phyloP scores from a whole-genome alignment of 2,888 invertebrate species.

The Venusia cambrica region DNA sequence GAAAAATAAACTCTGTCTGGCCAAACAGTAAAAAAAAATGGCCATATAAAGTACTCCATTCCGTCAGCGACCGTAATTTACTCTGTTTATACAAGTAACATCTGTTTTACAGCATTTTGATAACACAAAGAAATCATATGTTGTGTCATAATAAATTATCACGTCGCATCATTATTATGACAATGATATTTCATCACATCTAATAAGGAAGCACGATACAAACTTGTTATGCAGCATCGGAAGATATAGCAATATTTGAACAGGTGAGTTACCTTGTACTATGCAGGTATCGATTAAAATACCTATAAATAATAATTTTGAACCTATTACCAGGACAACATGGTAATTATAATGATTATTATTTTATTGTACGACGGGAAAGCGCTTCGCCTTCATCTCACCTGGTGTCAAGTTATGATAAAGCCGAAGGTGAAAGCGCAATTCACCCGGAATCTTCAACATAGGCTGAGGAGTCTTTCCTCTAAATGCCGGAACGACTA shows the following conservation, averaged over 20 bases:
- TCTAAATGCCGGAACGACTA: no score
- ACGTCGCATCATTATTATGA: slow-evolving; percentile 22
- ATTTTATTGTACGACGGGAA: no score
- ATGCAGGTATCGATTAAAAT: no score
- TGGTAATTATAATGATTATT: no score
- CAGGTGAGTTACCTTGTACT: neutral
- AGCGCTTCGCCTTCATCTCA: no score
- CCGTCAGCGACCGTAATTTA: slow-evolving; percentile 14
- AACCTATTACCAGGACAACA: no score
- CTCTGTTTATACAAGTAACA: slow-evolving; percentile 29
- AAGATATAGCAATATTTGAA: neutral
- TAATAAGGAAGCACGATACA: slow-evolving; percentile 6
- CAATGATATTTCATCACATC: slow-evolving; percentile 25
- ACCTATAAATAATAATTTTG: no score
- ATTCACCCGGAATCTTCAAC: no score
- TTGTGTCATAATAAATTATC: slow-evolving; percentile 24
- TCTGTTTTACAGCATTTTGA: slow-evolving; percentile 31
- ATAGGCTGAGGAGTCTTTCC: no score
- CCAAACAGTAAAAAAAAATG: slow-evolving; percentile 17
- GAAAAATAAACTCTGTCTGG: no score
- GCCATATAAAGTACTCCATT: slow-evolving; percentile 15
- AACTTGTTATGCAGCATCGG: neutral
- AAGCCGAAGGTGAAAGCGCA: no score
- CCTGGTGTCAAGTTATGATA: no score
- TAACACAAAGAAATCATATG: slow-evolving; percentile 21